Percentiles rank a stretch among this genome's conserved stretches.
Evolutionary conservation across 2,888 invertebrate genomes (phyloP).

Genomic region (Agonum fuliginosum): DNA sequence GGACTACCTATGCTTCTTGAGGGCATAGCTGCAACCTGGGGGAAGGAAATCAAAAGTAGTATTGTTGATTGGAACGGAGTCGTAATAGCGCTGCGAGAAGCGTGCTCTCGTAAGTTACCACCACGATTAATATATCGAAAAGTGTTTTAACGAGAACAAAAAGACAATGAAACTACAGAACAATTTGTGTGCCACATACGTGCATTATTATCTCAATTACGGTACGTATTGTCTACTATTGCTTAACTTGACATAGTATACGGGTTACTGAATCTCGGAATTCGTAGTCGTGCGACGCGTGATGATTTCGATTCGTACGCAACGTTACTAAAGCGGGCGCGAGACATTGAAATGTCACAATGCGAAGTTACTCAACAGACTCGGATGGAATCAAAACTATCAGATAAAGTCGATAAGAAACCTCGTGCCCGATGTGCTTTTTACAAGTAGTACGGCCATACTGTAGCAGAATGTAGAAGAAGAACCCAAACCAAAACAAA

Average conservation of each 20-base stretch:
- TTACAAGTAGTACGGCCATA: neutral
- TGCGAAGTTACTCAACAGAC: neutral
- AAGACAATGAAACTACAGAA: neutral
- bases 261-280: neutral
- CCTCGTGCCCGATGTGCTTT: neutral
- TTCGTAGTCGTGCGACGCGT: neutral
- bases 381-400: neutral
- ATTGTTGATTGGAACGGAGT: neutral
- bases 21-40: constrained; percentile 16
- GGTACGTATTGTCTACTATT: neutral
- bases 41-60: constrained; percentile 10
- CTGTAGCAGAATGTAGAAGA: constrained; percentile 14
- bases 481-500: neutral
- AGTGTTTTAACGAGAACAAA: constrained; percentile 24
- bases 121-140: constrained; percentile 7
- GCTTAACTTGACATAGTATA: constrained; percentile 6
- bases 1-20: constrained; percentile 10
- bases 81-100: neutral
- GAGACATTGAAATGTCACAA: neutral
- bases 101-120: neutral
- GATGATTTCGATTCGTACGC: neutral
- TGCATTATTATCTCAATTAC: neutral
- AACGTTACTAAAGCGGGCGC: neutral
- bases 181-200: constrained; percentile 1
- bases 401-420: neutral